Percentiles rank a stretch among this genome's conserved stretches.
Conservation (phyloP, 2,113 vertebrate genomes). For the Crocuta crocuta region DNA sequence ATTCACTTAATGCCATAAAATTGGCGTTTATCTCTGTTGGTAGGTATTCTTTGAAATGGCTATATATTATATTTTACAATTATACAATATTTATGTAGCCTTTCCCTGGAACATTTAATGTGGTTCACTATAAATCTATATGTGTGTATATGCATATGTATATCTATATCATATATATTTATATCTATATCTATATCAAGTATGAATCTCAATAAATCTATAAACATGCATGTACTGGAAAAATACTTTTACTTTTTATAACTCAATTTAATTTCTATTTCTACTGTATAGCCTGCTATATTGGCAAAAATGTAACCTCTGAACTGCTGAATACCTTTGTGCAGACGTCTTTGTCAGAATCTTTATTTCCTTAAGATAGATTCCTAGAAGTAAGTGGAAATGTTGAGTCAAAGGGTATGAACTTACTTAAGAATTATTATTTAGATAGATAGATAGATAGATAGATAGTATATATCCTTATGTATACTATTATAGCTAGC, state of each 20-base stretch:
- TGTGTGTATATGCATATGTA: not conserved
- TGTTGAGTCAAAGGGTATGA: not conserved
- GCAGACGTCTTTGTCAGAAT: not conserved
- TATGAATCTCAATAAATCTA: not conserved
- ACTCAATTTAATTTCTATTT: not conserved
- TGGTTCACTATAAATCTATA: not conserved
- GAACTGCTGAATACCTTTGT: not conserved
- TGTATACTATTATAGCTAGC: not conserved
- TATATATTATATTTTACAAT: not conserved
- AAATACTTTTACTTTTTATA: not conserved
- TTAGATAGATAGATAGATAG: not conserved
- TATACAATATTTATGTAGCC: not conserved
- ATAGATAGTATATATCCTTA: not conserved
- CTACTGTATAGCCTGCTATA: not conserved
- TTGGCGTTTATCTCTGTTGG: not conserved
- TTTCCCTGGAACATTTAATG: not conserved
- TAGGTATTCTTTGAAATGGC: conserved; percentile 10
- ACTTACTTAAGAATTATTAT: not conserved
- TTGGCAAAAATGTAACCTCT: not conserved
- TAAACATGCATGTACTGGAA: not conserved
- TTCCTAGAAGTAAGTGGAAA: not conserved
- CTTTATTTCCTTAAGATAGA: not conserved
- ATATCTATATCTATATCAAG: not conserved
- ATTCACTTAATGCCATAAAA: not conserved
- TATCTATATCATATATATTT: not conserved